Base-by-base conservation (phyloP, 2,797 vertebrate species). In the Helicolenus hilgendorfi region DNA sequence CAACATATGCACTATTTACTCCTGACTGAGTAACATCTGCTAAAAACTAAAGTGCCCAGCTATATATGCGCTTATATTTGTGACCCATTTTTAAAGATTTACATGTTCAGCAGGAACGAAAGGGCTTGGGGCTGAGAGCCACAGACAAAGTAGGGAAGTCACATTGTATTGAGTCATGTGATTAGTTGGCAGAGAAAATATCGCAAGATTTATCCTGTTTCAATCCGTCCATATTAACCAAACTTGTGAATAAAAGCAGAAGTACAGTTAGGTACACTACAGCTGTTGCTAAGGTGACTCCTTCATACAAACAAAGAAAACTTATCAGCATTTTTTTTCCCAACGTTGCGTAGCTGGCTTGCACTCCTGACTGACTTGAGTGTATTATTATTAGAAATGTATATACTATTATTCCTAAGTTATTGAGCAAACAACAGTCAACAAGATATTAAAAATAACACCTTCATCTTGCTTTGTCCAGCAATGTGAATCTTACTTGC, bases 241-340 rank as follows among this genome's bases (percentile, higher is more conserved):
- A 72, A 29, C 45, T 65, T n/a, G 15, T n/a, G 13, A 14, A 53
- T 18, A 77, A 77, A 87, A 80, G 31, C 26, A 31, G 11, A 73
- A 70, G 45, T 78, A 10, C 14, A 53, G 71, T 38, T 41, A 5
- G 11, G 18, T 56, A 18, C 31, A 29, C 3, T 15, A n/a, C 5
- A 67, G 62, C 31, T 75, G 73, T 69, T 72, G 29, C 38, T 26
- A 63, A 31, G 22, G 33, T 60, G 56, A 85, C 65, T 35, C 26
- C 7, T 33, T 29, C 13, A n/a, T 22, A 68, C 14, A 73, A 76
- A 83, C 65, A 83, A 29, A 45, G 11, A 58, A 18, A 73, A 60
- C 27, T 5, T 38, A 49, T 41, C 29, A 64, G 33, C 10, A 41
- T 20, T 68, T 67, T 56, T n/a, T 24, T 53, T 55, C 22, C 22